Conservation (phyloP, 2,888 invertebrate genomes). For the Cephus pulcher region DNA sequence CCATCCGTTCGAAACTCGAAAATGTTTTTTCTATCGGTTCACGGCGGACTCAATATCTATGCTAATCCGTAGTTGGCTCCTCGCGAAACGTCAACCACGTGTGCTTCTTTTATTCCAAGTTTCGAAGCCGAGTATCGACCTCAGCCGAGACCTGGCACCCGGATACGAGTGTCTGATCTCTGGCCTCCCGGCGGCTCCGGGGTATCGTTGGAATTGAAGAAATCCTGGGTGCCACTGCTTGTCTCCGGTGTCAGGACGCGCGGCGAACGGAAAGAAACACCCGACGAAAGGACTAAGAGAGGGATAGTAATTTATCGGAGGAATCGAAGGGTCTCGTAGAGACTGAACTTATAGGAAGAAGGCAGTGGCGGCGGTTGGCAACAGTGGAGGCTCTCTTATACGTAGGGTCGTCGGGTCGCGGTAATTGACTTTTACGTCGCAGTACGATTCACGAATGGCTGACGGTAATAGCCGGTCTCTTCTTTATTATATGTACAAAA, state of each 20-base stretch:
- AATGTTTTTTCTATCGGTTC: conserved; percentile 37
- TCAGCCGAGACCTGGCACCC: background rate
- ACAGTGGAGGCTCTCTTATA: background rate
- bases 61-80: conserved; percentile 45
- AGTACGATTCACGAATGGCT: background rate
- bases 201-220: background rate
- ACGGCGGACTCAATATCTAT: conserved; percentile 49
- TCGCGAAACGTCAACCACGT: conserved; percentile 23
- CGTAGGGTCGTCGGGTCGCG: background rate
- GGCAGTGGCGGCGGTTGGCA: background rate
- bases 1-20: background rate
- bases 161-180: background rate
- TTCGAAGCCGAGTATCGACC: conserved; percentile 12
- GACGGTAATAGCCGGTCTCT: background rate
- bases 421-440: background rate
- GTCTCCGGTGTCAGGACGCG: background rate
- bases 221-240: background rate
- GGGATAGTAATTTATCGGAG: background rate
- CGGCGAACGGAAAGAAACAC: background rate
- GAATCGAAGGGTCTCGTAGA: background rate
- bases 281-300: background rate
- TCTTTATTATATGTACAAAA: background rate
- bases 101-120: conserved; percentile 4
- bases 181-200: background rate
- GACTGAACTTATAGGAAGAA: background rate